phyloP scores from a whole-genome alignment of 1,140 invertebrate genomes.

The Frieseomelitta varia region DNA sequence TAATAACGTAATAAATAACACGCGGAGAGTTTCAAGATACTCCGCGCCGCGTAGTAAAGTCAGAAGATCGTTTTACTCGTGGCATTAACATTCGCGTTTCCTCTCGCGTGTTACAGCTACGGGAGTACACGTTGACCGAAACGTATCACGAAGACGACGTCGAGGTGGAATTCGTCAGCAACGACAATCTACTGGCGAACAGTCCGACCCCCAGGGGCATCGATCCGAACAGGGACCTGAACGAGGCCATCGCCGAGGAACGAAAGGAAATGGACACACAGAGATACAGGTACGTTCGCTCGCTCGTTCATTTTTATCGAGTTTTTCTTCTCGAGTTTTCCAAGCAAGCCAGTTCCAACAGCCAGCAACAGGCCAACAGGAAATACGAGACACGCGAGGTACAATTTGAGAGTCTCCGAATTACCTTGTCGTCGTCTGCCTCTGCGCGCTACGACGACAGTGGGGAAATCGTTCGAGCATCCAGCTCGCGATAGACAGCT shows the following conservation, averaged over 20 bases:
- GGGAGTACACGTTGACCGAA: constrained; percentile 93
- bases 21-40: too few species aligned
- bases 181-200: constrained; percentile 86
- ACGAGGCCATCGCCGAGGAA: constrained; percentile 90
- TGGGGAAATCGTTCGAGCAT: neutral
- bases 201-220: constrained; percentile 85
- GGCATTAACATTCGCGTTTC: neutral
- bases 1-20: too few species aligned
- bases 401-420: neutral
- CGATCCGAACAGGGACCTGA: constrained; percentile 88
- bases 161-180: constrained; percentile 89
- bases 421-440: too few species aligned
- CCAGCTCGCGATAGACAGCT: neutral
- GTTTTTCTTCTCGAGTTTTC: neutral
- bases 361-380: too few species aligned
- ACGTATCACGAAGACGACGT: constrained; percentile 90
- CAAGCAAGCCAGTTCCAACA: neutral
- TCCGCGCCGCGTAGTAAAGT: too few species aligned
- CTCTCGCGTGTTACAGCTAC: constrained; percentile 84
- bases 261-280: constrained; percentile 85
- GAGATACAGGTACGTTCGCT: constrained; percentile 76
- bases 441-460: neutral
- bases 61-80: too few species aligned
- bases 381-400: neutral
- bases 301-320: neutral